phyloP scores from a whole-genome alignment of 2,888 invertebrate species.

The Steinernema hermaphroditum region DNA sequence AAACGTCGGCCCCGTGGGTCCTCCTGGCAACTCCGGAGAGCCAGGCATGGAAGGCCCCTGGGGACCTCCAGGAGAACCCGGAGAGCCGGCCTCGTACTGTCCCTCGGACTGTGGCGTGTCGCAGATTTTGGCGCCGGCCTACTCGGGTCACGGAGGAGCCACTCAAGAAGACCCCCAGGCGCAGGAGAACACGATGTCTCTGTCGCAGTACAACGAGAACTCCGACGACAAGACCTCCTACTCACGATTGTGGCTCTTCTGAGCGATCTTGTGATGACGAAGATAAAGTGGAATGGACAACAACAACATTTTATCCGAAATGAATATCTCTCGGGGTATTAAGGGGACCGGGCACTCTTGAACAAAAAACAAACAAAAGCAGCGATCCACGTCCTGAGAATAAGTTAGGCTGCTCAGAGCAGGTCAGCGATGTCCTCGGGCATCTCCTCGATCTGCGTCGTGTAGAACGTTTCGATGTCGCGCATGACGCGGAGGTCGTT shows the following conservation, averaged over 20 bases:
- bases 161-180: slow-evolving; percentile 10
- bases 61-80: slow-evolving; percentile 63
- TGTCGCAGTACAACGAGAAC: slow-evolving; percentile 15
- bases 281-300: neutral
- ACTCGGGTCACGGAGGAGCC: neutral
- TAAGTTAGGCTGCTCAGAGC: slow-evolving; percentile 26
- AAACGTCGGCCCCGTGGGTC: slow-evolving; percentile 53
- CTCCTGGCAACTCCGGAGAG: slow-evolving; percentile 51
- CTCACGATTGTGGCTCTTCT: slow-evolving; percentile 8
- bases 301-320: slow-evolving; percentile 26
- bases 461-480: slow-evolving; percentile 96
- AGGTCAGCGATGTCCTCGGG: slow-evolving; percentile 94
- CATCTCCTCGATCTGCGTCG: slow-evolving; percentile 97
- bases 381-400: slow-evolving; percentile 27
- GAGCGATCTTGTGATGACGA: neutral
- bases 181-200: slow-evolving; percentile 19
- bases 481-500: slow-evolving; percentile 89
- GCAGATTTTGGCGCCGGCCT: slow-evolving; percentile 54
- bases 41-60: slow-evolving; percentile 57
- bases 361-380: slow-evolving; percentile 15
- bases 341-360: slow-evolving; percentile 2
- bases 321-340: slow-evolving; percentile 16
- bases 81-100: slow-evolving; percentile 60
- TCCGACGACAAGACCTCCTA: slow-evolving; percentile 17
- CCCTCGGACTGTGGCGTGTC: slow-evolving; percentile 63